Evolutionary conservation across 2,113 vertebrate genomes (phyloP).

Genomic region (Atractosteus spatula): DNA sequence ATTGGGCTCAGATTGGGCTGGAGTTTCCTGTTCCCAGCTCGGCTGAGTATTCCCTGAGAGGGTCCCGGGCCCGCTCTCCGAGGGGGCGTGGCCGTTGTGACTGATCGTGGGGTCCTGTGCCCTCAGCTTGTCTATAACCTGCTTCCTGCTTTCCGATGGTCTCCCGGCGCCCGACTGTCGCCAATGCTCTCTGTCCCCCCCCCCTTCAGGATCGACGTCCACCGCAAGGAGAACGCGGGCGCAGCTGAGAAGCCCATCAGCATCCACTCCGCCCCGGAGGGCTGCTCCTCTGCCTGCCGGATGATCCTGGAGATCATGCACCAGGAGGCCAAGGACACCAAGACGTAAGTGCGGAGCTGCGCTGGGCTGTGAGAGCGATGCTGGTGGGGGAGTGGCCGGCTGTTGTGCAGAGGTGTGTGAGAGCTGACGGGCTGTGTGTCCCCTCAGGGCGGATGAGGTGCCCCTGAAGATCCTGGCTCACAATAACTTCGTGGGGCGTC

Average conservation of each 20-base stretch:
- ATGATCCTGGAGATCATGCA: constrained; percentile 98
- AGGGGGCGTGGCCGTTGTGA: background rate
- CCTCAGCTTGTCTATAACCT: background rate
- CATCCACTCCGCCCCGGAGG: constrained; percentile 89
- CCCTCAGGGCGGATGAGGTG: constrained; percentile 84
- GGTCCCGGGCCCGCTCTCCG: too few species aligned
- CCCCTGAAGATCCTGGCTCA: constrained; percentile 92
- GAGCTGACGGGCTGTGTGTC: background rate
- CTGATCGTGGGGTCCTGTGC: background rate
- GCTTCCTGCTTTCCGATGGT: background rate
- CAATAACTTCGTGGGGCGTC: constrained; percentile 91
- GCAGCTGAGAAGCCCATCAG: constrained; percentile 94
- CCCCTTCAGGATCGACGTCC: constrained; percentile 81
- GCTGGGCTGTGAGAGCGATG: background rate
- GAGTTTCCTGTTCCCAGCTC: too few species aligned
- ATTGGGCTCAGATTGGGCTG: too few species aligned
- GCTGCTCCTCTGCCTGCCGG: constrained; percentile 85
- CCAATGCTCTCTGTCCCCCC: background rate
- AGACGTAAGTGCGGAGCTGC: constrained; percentile 71
- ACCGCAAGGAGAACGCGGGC: constrained; percentile 89
- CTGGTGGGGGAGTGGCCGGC: too few species aligned
- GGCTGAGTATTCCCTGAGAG: too few species aligned
- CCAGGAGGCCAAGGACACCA: constrained; percentile 95
- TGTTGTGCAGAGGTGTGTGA: background rate
- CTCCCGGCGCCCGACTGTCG: background rate